These are phyloP conservation scores for Sylvilagus bachmani DNA, from an alignment of 2,113 vertebrate genomes.

Conservation along the genomic window DNA sequence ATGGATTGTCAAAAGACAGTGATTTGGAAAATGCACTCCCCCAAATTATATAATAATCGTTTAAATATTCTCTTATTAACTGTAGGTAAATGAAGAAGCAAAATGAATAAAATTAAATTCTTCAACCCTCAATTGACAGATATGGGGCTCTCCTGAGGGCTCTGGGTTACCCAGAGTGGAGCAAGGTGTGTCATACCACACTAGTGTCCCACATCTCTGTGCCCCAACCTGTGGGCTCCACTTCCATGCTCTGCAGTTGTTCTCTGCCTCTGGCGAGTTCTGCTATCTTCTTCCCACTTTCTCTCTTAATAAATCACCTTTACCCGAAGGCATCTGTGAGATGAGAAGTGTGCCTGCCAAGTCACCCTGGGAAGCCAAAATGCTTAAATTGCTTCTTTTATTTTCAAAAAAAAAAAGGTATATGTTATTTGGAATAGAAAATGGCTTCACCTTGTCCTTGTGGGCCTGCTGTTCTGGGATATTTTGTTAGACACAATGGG, in stretches of 20 bases:
- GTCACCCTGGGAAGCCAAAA: conserved; percentile 73
- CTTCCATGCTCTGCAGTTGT: fast-evolving
- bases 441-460: conserved; percentile 70
- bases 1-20: neutral
- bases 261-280: conserved; percentile 5
- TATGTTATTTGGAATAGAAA: conserved; percentile 70
- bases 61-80: neutral
- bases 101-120: conserved; percentile 48
- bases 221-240: neutral
- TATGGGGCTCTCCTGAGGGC: neutral
- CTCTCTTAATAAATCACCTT: conserved; percentile 78
- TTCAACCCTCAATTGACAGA: neutral
- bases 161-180: neutral
- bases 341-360: conserved; percentile 68
- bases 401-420: conserved; percentile 61
- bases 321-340: conserved; percentile 72
- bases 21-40: neutral
- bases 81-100: neutral
- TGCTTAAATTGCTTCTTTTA: conserved; percentile 81
- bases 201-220: fast-evolving
- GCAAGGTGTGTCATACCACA: neutral
- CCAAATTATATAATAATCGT: neutral
- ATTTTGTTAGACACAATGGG: conserved; percentile 67
- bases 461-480: conserved; percentile 75
- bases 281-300: conserved; percentile 40